Conservation (phyloP, 1,140 invertebrate species). For the Drosophila subpulchrella region DNA sequence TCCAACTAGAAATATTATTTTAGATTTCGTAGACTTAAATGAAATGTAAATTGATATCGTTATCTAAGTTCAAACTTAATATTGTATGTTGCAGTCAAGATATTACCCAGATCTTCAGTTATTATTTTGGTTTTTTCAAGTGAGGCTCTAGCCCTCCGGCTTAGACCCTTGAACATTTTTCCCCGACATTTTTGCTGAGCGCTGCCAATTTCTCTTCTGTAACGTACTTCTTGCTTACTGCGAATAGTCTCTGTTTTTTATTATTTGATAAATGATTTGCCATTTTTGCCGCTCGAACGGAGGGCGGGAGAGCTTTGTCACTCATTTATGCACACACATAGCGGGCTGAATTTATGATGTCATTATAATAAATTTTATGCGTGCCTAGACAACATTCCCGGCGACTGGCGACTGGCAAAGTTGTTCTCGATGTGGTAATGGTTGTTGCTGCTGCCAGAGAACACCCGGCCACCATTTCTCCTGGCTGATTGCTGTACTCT, state of each 20-base stretch:
- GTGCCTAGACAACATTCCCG: conserved; percentile 66
- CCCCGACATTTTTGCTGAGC: background rate
- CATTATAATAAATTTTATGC: conserved; percentile 80
- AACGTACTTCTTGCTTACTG: conserved; percentile 12
- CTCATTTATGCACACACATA: conserved; percentile 31
- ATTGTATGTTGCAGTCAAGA: no score
- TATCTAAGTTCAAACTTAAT: background rate
- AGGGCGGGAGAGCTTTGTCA: conserved; percentile 48
- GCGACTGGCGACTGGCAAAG: conserved; percentile 46
- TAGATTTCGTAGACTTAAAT: no score
- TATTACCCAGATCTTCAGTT: no score
- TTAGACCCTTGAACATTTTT: conserved; percentile 2
- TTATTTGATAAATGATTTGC: conserved; percentile 69
- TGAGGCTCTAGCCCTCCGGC: background rate
- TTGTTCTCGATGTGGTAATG: conserved; percentile 29
- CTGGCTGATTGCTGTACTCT: conserved; percentile 71
- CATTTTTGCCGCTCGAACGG: conserved; percentile 35
- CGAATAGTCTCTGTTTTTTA: conserved; percentile 34
- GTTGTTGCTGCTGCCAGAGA: conserved; percentile 43
- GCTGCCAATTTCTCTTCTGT: conserved; percentile 18
- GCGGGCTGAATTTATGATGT: conserved; percentile 75
- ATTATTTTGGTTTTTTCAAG: background rate
- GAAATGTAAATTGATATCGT: background rate
- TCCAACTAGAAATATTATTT: no score
- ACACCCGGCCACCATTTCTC: conserved; percentile 57